phyloP scores from a whole-genome alignment of 2,888 invertebrate species.

The Scaptomyza caliginosa region DNA sequence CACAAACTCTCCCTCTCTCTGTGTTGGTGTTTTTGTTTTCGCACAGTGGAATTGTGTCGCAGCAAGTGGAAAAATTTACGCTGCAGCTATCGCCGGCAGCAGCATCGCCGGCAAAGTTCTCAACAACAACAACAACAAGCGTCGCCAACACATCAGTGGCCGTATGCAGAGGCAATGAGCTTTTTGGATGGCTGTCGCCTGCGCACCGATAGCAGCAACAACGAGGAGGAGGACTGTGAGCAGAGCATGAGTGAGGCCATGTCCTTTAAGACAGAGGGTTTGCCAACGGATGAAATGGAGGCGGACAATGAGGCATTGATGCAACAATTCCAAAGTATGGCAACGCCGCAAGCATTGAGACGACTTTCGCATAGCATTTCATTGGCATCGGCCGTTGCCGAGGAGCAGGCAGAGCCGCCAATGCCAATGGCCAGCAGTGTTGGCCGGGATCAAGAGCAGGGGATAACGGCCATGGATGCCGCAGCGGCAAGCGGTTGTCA shows the following conservation, averaged over 20 bases:
- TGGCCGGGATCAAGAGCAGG: background rate
- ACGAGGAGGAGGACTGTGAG: conserved; percentile 56
- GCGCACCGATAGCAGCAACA: conserved; percentile 44
- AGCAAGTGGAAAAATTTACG: conserved; percentile 81
- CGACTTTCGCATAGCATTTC: conserved; percentile 74
- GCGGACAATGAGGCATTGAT: conserved; percentile 75
- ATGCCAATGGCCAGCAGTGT: background rate
- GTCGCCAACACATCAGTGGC: conserved; percentile 46
- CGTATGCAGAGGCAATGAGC: conserved; percentile 59
- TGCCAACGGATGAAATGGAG: conserved; percentile 60
- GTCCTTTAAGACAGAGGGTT: conserved; percentile 53
- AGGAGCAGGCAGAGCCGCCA: conserved; percentile 45
- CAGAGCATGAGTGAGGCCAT: conserved; percentile 13
- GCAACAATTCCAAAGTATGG: conserved; percentile 71
- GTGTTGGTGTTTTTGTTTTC: background rate
- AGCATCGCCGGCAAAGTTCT: conserved; percentile 31
- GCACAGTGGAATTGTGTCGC: conserved; percentile 78
- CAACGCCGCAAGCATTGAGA: conserved; percentile 77
- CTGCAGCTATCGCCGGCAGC: conserved; percentile 58
- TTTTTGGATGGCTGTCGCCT: conserved; percentile 42
- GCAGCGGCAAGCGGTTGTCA: conserved; percentile 67
- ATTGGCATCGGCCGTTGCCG: conserved; percentile 65
- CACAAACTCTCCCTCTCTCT: background rate
- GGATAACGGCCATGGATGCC: conserved; percentile 46
- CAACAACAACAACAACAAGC: conserved; percentile 18